These are phyloP conservation scores for Australoheros scitulus DNA, from an alignment of 2,113 vertebrate genomes.

Conservation along the genomic window DNA sequence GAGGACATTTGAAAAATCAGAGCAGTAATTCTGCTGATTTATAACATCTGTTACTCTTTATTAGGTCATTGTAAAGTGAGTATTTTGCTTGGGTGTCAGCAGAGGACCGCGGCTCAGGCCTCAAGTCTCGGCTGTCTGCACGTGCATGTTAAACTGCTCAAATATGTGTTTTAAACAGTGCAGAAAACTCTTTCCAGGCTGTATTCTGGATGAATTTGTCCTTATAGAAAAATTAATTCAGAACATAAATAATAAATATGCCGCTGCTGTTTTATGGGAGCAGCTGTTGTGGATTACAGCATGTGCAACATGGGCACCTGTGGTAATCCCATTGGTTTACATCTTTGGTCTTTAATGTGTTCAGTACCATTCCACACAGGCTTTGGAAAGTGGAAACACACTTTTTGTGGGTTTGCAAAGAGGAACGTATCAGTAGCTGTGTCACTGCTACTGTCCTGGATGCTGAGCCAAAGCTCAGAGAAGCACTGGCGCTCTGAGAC, in stretches of 20 bases:
- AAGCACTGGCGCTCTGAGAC: background rate
- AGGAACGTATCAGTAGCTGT: too few relatives aligned
- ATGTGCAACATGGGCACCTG: background rate
- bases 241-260: background rate
- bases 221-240: background rate
- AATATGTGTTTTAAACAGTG: background rate
- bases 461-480: too few relatives aligned
- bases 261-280: background rate
- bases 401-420: too few relatives aligned
- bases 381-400: background rate
- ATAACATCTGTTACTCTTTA: slow-evolving; percentile 1
- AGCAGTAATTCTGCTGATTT: background rate
- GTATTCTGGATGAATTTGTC: background rate
- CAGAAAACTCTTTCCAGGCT: too few relatives aligned
- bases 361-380: background rate
- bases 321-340: background rate
- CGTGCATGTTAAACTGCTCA: background rate
- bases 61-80: background rate
- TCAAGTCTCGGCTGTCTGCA: background rate
- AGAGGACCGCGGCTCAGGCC: background rate
- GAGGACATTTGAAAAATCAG: background rate
- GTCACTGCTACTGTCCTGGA: too few relatives aligned
- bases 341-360: background rate
- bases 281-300: background rate
- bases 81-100: background rate